Evolutionary conservation across 2,113 vertebrate genomes (phyloP).

Genomic region (Azemiops feae): DNA sequence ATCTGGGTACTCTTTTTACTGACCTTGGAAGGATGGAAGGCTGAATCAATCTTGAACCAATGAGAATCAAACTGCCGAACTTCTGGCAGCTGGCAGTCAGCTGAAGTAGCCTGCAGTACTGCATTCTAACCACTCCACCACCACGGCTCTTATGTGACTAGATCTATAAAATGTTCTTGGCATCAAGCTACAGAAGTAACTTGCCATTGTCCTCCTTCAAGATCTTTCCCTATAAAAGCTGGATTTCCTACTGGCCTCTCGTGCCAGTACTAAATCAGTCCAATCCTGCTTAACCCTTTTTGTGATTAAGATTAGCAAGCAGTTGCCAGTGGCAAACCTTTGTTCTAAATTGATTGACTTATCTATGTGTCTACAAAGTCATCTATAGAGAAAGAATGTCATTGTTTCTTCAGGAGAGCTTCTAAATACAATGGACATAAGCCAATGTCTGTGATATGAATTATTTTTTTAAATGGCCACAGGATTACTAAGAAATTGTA

Average conservation of each 20-base stretch:
- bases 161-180: background rate
- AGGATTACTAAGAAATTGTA: background rate
- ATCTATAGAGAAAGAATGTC: background rate
- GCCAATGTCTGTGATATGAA: background rate
- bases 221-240: background rate
- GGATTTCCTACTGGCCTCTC: background rate
- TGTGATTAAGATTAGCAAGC: background rate
- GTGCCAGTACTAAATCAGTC: background rate
- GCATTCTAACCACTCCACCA: no score
- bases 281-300: background rate
- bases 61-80: no score
- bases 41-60: no score
- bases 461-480: background rate
- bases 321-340: background rate
- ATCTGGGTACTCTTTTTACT: no score
- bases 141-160: background rate
- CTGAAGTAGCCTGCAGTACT: no score
- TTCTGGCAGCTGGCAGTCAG: no score
- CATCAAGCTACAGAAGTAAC: background rate
- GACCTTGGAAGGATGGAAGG: no score
- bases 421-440: background rate
- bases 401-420: background rate
- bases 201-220: background rate
- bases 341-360: background rate
- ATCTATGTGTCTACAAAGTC: background rate